Conservation (phyloP, 53 echinoderm and acorn worm species). For the Crossaster papposus region DNA sequence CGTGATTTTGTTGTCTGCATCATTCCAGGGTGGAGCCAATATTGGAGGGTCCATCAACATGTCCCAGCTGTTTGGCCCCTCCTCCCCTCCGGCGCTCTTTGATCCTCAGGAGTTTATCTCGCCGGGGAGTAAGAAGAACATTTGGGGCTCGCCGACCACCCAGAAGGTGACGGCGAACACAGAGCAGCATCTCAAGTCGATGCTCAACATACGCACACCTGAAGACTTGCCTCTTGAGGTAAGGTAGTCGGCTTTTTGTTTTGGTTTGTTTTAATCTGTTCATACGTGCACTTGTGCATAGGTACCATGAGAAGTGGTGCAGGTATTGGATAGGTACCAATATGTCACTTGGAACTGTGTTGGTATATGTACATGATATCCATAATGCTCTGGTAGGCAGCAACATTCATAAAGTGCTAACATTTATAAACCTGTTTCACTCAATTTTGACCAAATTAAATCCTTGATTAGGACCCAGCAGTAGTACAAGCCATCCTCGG, state of each 20-base stretch:
- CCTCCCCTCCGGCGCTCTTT: conserved; percentile 91
- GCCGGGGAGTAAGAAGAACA: conserved; percentile 67
- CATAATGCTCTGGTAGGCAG: too few species aligned
- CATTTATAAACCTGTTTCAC: too few species aligned
- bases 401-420: too few species aligned
- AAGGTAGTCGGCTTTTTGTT: background rate
- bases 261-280: background rate
- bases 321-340: too few species aligned
- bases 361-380: too few species aligned
- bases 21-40: background rate
- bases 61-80: conserved; percentile 83
- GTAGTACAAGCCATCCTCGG: conserved; percentile 73
- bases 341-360: too few species aligned
- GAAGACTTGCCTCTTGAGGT: conserved; percentile 6
- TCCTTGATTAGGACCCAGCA: conserved; percentile 78
- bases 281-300: background rate
- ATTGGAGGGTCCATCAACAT: conserved; percentile 59
- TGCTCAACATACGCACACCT: conserved; percentile 73
- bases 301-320: too few species aligned
- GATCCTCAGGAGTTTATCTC: conserved; percentile 84
- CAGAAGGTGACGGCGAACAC: conserved; percentile 50
- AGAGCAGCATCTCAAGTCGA: conserved; percentile 69
- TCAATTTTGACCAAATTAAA: background rate
- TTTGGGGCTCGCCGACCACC: conserved; percentile 86
- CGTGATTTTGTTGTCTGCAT: background rate